These are phyloP conservation scores for Sebastes glaucus DNA, from an alignment of 2,797 vertebrate genomes.

Conservation along the genomic window DNA sequence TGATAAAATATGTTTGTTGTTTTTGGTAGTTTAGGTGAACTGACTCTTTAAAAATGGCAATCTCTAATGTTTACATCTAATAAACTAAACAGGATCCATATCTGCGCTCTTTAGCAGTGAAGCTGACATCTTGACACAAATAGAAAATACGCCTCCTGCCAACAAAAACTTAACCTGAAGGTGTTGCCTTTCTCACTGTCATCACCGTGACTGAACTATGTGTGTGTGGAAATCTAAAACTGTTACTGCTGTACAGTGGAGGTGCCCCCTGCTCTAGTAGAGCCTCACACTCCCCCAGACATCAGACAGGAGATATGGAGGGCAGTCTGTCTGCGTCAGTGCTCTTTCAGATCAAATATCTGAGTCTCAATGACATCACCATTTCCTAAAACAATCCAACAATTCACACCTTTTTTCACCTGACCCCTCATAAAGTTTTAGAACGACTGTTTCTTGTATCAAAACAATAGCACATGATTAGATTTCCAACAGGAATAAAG, in stretches of 20 bases:
- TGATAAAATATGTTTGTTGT: background rate
- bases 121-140: slow-evolving; percentile 45
- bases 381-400: slow-evolving; percentile 22
- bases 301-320: background rate
- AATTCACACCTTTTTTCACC: background rate
- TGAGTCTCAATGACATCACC: slow-evolving; percentile 4
- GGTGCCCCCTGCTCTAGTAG: background rate
- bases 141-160: slow-evolving; percentile 56
- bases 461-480: background rate
- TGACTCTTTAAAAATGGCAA: background rate
- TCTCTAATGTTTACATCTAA: slow-evolving; percentile 5
- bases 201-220: slow-evolving; percentile 59
- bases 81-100: slow-evolving; percentile 10
- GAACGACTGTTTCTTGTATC: background rate
- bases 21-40: background rate
- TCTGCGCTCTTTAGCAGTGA: slow-evolving; percentile 22
- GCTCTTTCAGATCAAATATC: slow-evolving; percentile 24
- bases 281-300: slow-evolving; percentile 23
- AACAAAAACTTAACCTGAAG: slow-evolving; percentile 52
- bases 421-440: background rate
- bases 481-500: background rate
- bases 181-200: slow-evolving; percentile 74
- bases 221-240: slow-evolving; percentile 57
- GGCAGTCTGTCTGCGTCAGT: slow-evolving; percentile 6
- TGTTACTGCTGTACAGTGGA: slow-evolving; percentile 26